These are phyloP conservation scores for Pristiophorus japonicus DNA, from an alignment of 2,113 vertebrate species.

Conservation along the genomic window DNA sequence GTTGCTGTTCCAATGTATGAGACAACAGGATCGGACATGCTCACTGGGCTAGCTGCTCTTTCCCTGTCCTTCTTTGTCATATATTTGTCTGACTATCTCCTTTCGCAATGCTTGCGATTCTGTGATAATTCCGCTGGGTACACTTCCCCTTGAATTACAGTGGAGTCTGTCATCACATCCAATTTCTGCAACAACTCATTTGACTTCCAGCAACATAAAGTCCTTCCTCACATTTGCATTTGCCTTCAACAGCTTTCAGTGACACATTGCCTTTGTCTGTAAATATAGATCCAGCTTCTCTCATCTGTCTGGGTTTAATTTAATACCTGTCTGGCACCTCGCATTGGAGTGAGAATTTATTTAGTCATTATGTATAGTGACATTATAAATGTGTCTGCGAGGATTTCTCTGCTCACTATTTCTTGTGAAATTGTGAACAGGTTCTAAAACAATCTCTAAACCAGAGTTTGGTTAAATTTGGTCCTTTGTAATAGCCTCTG, in stretches of 20 bases:
- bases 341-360: neutral
- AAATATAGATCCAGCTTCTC: neutral
- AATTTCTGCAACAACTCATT: neutral
- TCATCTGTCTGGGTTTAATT: neutral
- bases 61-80: neutral
- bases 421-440: neutral
- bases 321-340: neutral
- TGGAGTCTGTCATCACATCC: neutral
- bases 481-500: slow-evolving; percentile 11
- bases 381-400: neutral
- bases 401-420: neutral
- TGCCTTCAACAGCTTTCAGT: neutral
- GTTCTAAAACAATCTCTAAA: neutral
- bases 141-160: neutral
- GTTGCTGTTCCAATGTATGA: neutral
- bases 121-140: neutral
- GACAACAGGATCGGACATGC: neutral
- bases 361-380: neutral
- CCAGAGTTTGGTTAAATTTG: slow-evolving; percentile 29
- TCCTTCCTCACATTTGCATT: neutral
- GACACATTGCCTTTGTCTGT: neutral
- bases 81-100: neutral
- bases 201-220: neutral
- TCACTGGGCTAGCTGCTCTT: neutral
- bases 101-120: neutral